A percentile compares a stretch with the other conserved stretches of the same genome.
phyloP scores from a whole-genome alignment of 2,797 vertebrate genomes.

The Galagoides demidoff region DNA sequence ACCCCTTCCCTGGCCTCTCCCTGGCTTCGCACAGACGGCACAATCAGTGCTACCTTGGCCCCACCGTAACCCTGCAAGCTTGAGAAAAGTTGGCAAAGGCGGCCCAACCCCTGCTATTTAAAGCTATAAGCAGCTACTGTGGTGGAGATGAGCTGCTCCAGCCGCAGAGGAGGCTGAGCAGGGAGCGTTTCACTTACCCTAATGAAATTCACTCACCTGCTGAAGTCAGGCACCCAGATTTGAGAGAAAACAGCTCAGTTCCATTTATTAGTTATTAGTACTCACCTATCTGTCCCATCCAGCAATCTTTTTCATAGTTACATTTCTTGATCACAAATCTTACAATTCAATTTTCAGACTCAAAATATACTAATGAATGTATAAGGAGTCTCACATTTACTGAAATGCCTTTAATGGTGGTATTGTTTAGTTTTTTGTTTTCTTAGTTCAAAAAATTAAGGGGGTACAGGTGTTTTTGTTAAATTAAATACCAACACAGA shows the following conservation, averaged over 20 bases:
- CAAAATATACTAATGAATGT: neutral
- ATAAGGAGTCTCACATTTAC: neutral
- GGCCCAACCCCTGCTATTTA: slow-evolving; percentile 66
- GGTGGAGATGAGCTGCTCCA: slow-evolving; percentile 60
- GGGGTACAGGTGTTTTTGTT: neutral
- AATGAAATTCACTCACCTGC: slow-evolving; percentile 42
- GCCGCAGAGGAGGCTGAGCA: neutral
- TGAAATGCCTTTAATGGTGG: neutral
- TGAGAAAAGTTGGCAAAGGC: slow-evolving; percentile 57
- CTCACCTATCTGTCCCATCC: neutral
- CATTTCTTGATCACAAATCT: neutral
- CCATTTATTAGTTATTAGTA: neutral
- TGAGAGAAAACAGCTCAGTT: neutral
- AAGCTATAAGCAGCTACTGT: slow-evolving; percentile 72
- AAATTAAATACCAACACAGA: neutral
- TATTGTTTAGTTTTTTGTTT: neutral
- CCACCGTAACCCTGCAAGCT: slow-evolving; percentile 71
- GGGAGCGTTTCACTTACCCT: neutral
- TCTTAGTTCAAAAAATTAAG: neutral
- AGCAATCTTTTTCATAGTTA: neutral
- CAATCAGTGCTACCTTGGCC: slow-evolving; percentile 61
- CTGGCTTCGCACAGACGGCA: slow-evolving; percentile 52
- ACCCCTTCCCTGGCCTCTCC: slow-evolving; percentile 68
- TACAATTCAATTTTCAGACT: neutral
- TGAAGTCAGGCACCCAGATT: neutral